These are phyloP conservation scores for Cenopis cana DNA, from an alignment of 2,888 invertebrate genomes.

Conservation along the genomic window DNA sequence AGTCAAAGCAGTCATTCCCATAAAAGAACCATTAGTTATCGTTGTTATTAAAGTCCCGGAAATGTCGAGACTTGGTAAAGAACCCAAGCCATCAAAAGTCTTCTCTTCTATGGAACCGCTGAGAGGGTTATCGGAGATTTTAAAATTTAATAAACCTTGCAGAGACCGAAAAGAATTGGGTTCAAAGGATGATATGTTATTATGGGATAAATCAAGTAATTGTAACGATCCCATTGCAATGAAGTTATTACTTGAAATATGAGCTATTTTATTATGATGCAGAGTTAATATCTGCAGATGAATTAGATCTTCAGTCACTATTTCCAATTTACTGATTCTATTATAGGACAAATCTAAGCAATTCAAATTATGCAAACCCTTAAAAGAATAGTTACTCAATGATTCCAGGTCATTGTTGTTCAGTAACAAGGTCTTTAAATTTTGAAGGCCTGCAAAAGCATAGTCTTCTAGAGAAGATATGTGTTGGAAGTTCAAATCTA, in stretches of 20 bases:
- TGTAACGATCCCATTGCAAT: constrained; percentile 55
- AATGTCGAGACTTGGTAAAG: constrained; percentile 65
- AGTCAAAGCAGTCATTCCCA: constrained; percentile 61
- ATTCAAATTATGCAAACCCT: constrained; percentile 53
- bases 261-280: constrained; percentile 59
- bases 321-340: constrained; percentile 58
- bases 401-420: constrained; percentile 61
- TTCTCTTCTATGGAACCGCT: constrained; percentile 56
- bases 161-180: constrained; percentile 60
- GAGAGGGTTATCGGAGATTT: constrained; percentile 66
- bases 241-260: constrained; percentile 59
- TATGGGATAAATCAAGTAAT: constrained; percentile 67
- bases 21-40: constrained; percentile 68
- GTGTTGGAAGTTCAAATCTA: constrained; percentile 63
- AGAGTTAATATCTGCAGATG: constrained; percentile 58
- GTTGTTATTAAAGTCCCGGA: constrained; percentile 58
- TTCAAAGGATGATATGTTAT: constrained; percentile 62
- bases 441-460: constrained; percentile 61
- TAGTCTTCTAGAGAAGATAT: constrained; percentile 62
- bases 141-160: constrained; percentile 57
- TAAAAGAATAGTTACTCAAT: constrained; percentile 60
- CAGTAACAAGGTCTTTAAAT: constrained; percentile 56
- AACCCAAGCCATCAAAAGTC: constrained; percentile 63
- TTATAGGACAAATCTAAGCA: constrained; percentile 67
- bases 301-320: constrained; percentile 60